These are phyloP conservation scores for Pseudorhiza aurosa DNA, from an alignment of 30 jellyfish, hydroid and myxozoan genomes.

Conservation along the genomic window DNA sequence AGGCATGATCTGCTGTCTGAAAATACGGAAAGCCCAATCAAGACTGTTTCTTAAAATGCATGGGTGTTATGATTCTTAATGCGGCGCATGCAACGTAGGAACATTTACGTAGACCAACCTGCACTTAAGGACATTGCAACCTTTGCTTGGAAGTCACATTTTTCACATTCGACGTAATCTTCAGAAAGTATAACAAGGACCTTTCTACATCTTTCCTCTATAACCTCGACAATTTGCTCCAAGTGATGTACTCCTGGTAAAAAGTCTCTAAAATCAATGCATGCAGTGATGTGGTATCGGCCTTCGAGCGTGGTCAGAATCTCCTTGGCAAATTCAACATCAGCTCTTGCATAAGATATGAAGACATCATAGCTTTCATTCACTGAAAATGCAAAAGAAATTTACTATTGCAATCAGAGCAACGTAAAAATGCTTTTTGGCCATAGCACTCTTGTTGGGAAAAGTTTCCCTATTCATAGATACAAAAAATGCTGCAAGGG, in stretches of 20 bases:
- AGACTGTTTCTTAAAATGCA: too few relatives aligned
- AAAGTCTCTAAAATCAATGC: slow-evolving; percentile 82
- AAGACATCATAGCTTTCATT: slow-evolving; percentile 81
- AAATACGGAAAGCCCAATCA: too few relatives aligned
- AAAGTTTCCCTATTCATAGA: too few relatives aligned
- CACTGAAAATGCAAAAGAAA: too few relatives aligned
- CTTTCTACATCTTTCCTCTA: slow-evolving; percentile 77
- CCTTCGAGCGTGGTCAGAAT: slow-evolving; percentile 46
- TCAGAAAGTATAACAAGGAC: slow-evolving; percentile 83
- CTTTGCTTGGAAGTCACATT: slow-evolving; percentile 85
- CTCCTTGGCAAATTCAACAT: slow-evolving; percentile 76
- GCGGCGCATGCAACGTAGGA: background rate
- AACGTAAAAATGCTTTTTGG: too few relatives aligned
- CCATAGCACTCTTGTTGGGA: too few relatives aligned
- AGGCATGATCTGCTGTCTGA: too few relatives aligned
- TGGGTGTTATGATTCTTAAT: too few relatives aligned
- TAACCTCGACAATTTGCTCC: slow-evolving; percentile 74
- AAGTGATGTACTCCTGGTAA: slow-evolving; percentile 75
- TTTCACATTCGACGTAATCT: slow-evolving; percentile 58
- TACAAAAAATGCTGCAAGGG: too few relatives aligned
- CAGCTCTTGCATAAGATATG: slow-evolving; percentile 83
- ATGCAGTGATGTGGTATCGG: slow-evolving; percentile 46
- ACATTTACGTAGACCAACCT: slow-evolving; percentile 52
- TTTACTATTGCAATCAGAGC: too few relatives aligned
- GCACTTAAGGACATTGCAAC: slow-evolving; percentile 84